Percentiles rank a stretch among this genome's conserved stretches.
Conservation (phyloP, 2,113 vertebrate species). For the Bettongia penicillata region DNA sequence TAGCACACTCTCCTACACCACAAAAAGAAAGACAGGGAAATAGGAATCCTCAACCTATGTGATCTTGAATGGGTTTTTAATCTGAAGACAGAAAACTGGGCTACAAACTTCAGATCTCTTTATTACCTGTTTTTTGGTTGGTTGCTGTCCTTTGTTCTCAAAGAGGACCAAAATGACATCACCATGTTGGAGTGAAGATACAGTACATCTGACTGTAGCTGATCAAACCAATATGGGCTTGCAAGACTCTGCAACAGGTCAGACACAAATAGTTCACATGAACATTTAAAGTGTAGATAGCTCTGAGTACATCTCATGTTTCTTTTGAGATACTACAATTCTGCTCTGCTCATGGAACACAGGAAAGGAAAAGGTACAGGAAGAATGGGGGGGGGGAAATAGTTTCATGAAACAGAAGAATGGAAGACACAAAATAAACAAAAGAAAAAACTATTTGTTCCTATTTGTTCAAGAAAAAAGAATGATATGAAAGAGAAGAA, state of each 20-base stretch:
- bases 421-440: background rate
- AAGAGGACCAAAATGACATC: too few relatives aligned
- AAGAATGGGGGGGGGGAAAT: background rate
- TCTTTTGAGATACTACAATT: background rate
- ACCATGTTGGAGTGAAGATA: background rate
- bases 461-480: background rate
- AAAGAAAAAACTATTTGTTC: background rate
- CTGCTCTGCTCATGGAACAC: too few relatives aligned
- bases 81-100: too few relatives aligned
- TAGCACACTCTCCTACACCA: background rate
- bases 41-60: background rate
- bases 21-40: background rate
- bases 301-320: background rate
- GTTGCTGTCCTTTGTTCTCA: background rate
- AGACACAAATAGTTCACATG: background rate
- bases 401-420: background rate
- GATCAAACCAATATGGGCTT: background rate
- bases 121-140: background rate
- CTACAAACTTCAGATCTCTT: background rate
- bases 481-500: background rate
- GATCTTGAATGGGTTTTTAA: too few relatives aligned
- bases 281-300: background rate
- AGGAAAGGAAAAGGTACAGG: background rate
- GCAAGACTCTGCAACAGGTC: background rate
- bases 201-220: background rate